Evolutionary conservation across 2,797 vertebrate species (phyloP), one percentile per base, ranked within the genome.

Genomic region (Basileuterus tristriatus): DNA sequence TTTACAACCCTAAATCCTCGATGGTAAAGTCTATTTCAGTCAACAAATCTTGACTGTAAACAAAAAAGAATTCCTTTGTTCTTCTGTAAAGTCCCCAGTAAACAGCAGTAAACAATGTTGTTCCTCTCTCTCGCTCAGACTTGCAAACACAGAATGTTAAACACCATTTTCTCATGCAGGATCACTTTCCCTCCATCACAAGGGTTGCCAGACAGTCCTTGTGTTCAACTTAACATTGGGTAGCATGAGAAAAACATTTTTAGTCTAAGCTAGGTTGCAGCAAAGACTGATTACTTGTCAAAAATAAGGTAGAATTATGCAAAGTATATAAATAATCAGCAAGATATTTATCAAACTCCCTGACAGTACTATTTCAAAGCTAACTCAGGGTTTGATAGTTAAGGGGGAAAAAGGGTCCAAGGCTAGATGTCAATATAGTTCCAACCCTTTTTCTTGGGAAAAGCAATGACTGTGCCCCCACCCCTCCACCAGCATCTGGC

Each of bases 291-390:
- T 86, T 75, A 83, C 43, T 85, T 91, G 96, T 80, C 92, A 95
- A 91, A 97, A 96, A 92, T 59, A 94, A 89, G 36, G 32, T 8
- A 79, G 52, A 96, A 71, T 93, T 64, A 49, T 85, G 83, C 83
- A 92, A 96, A 94, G 60, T 26, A 32, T 82, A 86, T 60, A 94
- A 96, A 93, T 70, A 96, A 96, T 82, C 77, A 96, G 76, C 44
- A 83, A 96, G 85, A 84, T 93, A 90, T 94, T 96, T 96, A 93
- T 96, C 87, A 95, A 91, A 92, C 36, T 91, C 50, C 55, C 44
- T 58, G 83, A 91, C 83, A 84, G 67, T 68, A 80, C 68, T 62
- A 63, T 79, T 90, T 60, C 58, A 92, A 94, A 63, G 46, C 36
- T 71, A 83, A 92, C 37, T 86, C 55, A 58, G 58, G 37, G 36